Percentiles rank a stretch among this genome's conserved stretches.
Evolutionary conservation across 1,140 invertebrate genomes (phyloP).

Genomic region (Adelges cooleyi): DNA sequence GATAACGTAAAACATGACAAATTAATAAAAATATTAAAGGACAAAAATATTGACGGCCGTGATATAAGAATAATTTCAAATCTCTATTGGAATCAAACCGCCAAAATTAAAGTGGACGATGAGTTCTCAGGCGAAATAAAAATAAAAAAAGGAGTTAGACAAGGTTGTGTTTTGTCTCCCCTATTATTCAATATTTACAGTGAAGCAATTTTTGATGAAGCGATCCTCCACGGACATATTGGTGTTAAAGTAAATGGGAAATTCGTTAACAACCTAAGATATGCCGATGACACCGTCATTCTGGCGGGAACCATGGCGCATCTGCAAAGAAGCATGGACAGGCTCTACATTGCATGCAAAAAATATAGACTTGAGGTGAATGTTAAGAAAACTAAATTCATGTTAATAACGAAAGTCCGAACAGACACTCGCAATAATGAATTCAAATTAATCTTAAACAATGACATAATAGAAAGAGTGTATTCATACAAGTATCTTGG

Average conservation of each 20-base stretch:
- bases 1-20: slow-evolving; percentile 30
- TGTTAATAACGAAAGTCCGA: background rate
- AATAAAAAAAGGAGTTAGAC: slow-evolving; percentile 2
- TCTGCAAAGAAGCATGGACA: background rate
- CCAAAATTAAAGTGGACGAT: slow-evolving; percentile 25
- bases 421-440: background rate
- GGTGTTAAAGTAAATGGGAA: too few species aligned
- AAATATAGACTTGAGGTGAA: slow-evolving; percentile 17
- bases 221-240: background rate
- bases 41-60: slow-evolving; percentile 4
- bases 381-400: slow-evolving; percentile 11
- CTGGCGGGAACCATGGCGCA: background rate
- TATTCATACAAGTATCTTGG: slow-evolving; percentile 9
- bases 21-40: background rate
- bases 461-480: background rate
- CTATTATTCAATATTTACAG: slow-evolving; percentile 24
- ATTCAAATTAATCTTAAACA: background rate
- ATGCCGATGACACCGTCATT: background rate
- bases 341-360: background rate
- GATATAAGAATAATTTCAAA: slow-evolving; percentile 14
- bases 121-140: slow-evolving; percentile 20
- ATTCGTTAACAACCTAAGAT: background rate
- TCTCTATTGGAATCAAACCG: slow-evolving; percentile 18
- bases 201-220: slow-evolving; percentile 5
- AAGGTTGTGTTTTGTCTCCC: background rate